Evolutionary conservation across 2,888 invertebrate genomes (phyloP).

Genomic region (Norana najaformis): DNA sequence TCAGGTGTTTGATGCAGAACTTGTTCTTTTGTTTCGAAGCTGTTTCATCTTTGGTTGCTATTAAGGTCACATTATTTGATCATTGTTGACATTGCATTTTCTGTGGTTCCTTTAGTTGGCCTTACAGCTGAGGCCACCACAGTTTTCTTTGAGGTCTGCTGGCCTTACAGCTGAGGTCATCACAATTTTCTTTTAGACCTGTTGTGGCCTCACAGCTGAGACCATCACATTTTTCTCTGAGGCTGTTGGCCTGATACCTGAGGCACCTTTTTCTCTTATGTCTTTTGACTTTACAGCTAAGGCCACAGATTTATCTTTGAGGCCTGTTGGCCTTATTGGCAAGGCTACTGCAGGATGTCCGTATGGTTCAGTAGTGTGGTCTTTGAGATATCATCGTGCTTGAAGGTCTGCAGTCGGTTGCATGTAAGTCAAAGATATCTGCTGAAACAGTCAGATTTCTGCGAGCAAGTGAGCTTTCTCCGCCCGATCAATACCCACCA

Average conservation of each 20-base stretch:
- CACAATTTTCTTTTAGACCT: not conserved
- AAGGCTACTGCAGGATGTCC: not conserved
- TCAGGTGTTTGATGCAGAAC: not conserved
- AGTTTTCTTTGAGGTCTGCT: not conserved
- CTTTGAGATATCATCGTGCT: not conserved
- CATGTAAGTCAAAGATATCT: not conserved
- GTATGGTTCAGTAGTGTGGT: not conserved
- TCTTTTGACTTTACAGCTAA: not conserved
- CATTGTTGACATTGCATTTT: not conserved
- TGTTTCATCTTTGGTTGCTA: not conserved
- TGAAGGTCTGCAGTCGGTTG: not conserved
- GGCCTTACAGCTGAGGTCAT: not conserved
- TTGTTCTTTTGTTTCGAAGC: not conserved
- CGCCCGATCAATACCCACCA: not conserved
- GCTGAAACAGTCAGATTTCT: not conserved
- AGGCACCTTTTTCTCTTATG: too few species aligned
- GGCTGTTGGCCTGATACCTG: not conserved
- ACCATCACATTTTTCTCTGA: not conserved
- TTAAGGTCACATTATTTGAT: not conserved
- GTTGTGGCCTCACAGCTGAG: too few species aligned
- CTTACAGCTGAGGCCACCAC: not conserved
- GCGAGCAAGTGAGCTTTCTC: not conserved
- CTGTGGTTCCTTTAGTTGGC: not conserved
- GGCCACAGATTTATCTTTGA: not conserved
- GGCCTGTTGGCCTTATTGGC: not conserved